Conservation (phyloP, 2,113 vertebrate genomes). For the Phodopus roborovskii region DNA sequence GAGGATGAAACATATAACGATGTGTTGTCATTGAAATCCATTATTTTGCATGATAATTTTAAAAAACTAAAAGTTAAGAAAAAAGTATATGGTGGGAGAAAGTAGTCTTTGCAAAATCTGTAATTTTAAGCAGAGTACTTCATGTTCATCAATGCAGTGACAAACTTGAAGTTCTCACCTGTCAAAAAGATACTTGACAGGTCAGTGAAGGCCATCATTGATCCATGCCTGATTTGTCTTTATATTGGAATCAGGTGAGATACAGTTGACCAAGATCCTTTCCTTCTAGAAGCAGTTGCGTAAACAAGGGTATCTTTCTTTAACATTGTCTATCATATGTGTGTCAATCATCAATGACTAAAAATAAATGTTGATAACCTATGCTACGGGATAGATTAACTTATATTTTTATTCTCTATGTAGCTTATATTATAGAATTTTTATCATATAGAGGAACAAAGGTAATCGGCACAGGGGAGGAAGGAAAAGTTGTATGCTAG, state of each 20-base stretch:
- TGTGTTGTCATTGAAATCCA: background rate
- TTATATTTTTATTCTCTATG: background rate
- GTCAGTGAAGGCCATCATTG: background rate
- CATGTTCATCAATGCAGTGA: background rate
- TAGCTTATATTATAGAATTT: background rate
- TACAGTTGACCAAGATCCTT: background rate
- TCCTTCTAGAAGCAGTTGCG: background rate
- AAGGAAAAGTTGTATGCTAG: background rate
- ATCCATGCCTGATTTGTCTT: background rate
- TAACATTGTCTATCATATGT: background rate
- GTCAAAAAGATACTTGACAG: background rate
- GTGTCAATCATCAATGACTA: background rate
- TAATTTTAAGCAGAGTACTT: background rate
- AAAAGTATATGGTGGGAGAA: background rate
- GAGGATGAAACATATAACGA: background rate
- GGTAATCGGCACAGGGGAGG: background rate
- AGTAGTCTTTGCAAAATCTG: background rate
- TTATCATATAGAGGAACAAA: background rate
- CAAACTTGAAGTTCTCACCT: background rate
- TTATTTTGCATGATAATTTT: background rate
- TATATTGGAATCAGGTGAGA: background rate
- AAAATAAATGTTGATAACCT: background rate
- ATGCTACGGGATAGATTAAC: background rate
- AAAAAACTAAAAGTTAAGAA: background rate
- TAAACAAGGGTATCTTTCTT: background rate